Evolutionary conservation across 2,113 vertebrate species (phyloP).

Genomic region (Entelurus aequoreus): DNA sequence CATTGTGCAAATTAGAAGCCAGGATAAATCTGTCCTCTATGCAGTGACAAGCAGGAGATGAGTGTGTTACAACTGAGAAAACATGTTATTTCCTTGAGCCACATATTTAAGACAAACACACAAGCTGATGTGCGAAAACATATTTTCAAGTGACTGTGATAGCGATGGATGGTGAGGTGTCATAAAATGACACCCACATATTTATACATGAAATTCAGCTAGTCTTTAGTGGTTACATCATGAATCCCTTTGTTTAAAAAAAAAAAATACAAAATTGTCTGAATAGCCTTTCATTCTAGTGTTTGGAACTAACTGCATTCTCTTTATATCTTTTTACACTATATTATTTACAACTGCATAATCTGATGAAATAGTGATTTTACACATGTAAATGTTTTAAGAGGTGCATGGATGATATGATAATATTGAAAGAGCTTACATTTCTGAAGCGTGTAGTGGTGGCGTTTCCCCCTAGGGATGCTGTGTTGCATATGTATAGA

Average conservation of each 20-base stretch:
- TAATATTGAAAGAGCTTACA: too few species aligned
- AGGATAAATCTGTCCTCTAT: not conserved
- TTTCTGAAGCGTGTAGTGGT: too few species aligned
- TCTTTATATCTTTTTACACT: too few species aligned
- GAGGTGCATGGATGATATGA: too few species aligned
- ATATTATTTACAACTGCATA: too few species aligned
- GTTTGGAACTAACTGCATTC: too few species aligned
- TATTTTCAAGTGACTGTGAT: slow-evolving; percentile 41
- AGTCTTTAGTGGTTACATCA: slow-evolving; percentile 53
- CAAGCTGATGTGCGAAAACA: slow-evolving; percentile 19
- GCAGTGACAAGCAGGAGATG: slow-evolving; percentile 8
- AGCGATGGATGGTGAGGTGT: slow-evolving; percentile 5
- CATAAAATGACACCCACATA: slow-evolving; percentile 21
- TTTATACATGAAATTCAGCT: slow-evolving; percentile 48
- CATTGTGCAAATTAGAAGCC: not conserved
- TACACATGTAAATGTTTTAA: too few species aligned
- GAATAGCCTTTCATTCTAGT: not conserved
- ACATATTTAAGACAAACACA: slow-evolving; percentile 2
- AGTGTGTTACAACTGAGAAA: slow-evolving; percentile 11
- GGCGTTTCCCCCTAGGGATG: not conserved
- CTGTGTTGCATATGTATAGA: not conserved
- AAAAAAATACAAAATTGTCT: too few species aligned
- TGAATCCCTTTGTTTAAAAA: slow-evolving; percentile 4
- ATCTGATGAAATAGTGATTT: too few species aligned
- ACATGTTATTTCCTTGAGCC: slow-evolving; percentile 14